A percentile compares a stretch with the other conserved stretches of the same genome.
Conservation (phyloP, 2,888 invertebrate species). For the Biston stratarius region DNA sequence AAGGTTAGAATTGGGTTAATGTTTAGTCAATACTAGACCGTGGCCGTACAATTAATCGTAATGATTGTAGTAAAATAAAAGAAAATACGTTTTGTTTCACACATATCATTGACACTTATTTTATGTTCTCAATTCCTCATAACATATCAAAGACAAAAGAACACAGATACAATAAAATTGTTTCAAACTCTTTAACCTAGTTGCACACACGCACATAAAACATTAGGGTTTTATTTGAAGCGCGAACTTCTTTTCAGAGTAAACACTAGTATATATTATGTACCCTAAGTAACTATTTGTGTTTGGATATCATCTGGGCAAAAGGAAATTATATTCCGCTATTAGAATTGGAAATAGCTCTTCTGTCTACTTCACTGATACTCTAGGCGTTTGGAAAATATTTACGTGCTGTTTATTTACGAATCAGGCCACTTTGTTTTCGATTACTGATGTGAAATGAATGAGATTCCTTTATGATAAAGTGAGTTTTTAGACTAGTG, state of each 20-base stretch:
- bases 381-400: conserved; percentile 13
- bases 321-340: conserved; percentile 7
- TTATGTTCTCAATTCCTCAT: no score
- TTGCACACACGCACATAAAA: conserved; percentile 6
- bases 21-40: no score
- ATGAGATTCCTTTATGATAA: no score
- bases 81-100: no score
- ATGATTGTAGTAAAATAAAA: no score
- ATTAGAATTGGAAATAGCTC: conserved; percentile 22
- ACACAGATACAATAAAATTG: not conserved
- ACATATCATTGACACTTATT: no score
- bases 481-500: no score
- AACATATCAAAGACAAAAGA: conserved; percentile 3
- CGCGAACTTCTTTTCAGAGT: not conserved
- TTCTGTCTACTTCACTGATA: conserved; percentile 15
- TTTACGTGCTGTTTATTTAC: conserved; percentile 18
- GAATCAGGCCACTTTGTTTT: conserved; percentile 15
- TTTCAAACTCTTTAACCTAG: conserved; percentile 1
- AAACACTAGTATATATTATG: not conserved
- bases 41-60: no score
- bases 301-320: not conserved
- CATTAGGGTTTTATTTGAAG: conserved; percentile 4
- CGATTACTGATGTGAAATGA: conserved; percentile 3
- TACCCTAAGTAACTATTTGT: not conserved
- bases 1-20: no score